Base-by-base conservation (phyloP, 1,140 invertebrate species). In the Varroa destructor region DNA sequence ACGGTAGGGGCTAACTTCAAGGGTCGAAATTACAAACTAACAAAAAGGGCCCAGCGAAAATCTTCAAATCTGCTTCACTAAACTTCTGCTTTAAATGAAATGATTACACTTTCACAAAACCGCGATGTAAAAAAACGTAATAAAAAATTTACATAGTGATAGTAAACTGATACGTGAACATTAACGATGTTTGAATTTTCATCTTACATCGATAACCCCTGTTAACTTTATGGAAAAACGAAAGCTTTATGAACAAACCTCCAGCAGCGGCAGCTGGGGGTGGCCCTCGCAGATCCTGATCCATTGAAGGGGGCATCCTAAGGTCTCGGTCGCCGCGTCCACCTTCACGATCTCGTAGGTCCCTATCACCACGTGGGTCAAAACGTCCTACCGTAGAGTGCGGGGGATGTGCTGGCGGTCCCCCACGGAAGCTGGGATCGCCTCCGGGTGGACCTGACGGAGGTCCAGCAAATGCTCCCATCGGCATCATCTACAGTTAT, bases 321-420 rank as follows among this genome's bases (percentile, higher is more conserved):
- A 76, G 71, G 71, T 77, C 76, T 56, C 75, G 74, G 73, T 77
- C 77, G 10, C 73, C 74, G 10, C 70, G 54, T 6, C 72, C 72
- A 3, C 71, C n/a, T 8, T 61, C 73, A 56, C 74, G 61, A 54
- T 74, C 74, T 1, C 75, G 74, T 72, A 76, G 75, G 43, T 76
- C 75, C 70, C 73, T 74, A 54, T 79, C 76, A 56, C 71, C 70
- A 71, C 72, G 42, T 55, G 70, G 43, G 55, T 72, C 70, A 71
- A 72, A 75, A 57, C 51, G 10, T 42, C 80, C 77, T 14, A 85
- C 81, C 1, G 84, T 83, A 80, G 87, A 85, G 73, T 84, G 80
- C 56, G 80, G 43, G 10, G 75, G 72, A 70, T 36, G 61, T 56
- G 74, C 56, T 40, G 71, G 57, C 37, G 74, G 72, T 40, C 72